Base-by-base conservation (phyloP, 1,140 invertebrate genomes). In the Halictus rubicundus region DNA sequence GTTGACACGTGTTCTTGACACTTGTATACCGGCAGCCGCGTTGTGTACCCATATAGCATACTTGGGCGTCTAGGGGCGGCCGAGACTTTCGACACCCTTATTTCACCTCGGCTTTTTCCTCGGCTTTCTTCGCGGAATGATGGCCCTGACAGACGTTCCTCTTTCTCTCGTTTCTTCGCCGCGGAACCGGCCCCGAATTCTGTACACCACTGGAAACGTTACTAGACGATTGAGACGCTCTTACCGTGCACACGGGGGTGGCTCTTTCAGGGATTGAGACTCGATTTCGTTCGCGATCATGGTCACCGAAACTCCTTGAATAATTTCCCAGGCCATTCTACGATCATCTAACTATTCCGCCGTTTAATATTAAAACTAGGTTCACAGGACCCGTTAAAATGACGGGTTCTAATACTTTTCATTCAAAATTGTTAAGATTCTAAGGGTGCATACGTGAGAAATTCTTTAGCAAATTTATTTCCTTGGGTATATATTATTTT, bases 1-100 rank as follows among this genome's bases (percentile, higher is more conserved):
- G 85, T 84, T 86, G 88, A 91, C 90, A 89, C 88, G 88, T 92
- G 91, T 90, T 92, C 72, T 86, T 92, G 91, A 92, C 91, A 91
- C 88, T 91, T 91, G 88, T 89, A 87, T 88, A 88, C 87, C 78
- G 66, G 61, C 65, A 42, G 57, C 42, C 23, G 52, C 76, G 49
- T 70, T 32, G 70, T 52, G 49, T 74, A 80, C 70, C 49, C 63
- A 52, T 52, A 52, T 52, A 52, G 19, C n/a, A 57, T n/a, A 57
- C 21, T 37, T 25, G 25, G 12, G 64, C 39, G 81, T 85, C 74
- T 79, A 84, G 57, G 81, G 70, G 19, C 57, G 68, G 59, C 61
- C 60, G 83, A 87, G 84, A 88, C 86, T 89, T 89, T 89, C 78
- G 85, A 85, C 89, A 91, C 89, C 89, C 90, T 91, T 90, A 91